These are phyloP conservation scores for Bombus affinis DNA, from an alignment of 1,140 invertebrate genomes.

Conservation along the genomic window DNA sequence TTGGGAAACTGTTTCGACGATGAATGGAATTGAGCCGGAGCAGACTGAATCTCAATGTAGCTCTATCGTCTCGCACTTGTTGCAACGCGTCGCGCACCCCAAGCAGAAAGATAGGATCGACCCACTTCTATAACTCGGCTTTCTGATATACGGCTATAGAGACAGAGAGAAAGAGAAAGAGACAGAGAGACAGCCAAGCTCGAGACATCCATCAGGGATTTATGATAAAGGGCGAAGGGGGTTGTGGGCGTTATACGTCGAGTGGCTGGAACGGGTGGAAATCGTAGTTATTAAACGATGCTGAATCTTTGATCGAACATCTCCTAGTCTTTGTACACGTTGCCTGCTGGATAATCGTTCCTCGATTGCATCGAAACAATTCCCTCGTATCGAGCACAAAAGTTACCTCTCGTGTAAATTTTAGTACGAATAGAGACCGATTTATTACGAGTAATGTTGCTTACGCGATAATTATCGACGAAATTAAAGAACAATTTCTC, in stretches of 20 bases:
- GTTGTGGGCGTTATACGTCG: not conserved
- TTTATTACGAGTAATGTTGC: not conserved
- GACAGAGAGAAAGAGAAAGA: not conserved
- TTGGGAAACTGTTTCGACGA: conserved; percentile 62
- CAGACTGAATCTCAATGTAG: conserved; percentile 69
- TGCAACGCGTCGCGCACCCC: conserved; percentile 67
- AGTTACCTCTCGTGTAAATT: not conserved
- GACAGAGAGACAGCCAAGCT: conserved; percentile 21
- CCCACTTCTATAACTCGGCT: conserved; percentile 71
- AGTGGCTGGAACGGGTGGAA: not conserved
- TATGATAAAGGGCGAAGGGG: conserved; percentile 55
- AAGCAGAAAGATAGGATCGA: conserved; percentile 71
- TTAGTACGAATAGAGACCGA: too few relatives aligned
- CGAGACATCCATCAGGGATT: conserved; percentile 63
- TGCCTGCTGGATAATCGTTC: not conserved
- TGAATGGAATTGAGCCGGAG: conserved; percentile 68
- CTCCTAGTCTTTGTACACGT: not conserved
- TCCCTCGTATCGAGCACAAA: not conserved
- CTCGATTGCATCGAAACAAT: not conserved
- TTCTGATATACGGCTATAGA: conserved; percentile 62
- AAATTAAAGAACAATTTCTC: not conserved
- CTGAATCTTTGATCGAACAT: conserved; percentile 50
- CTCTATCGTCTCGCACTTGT: conserved; percentile 67
- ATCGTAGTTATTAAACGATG: conserved; percentile 33
- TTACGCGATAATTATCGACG: not conserved